Base-by-base conservation (phyloP, 2,113 vertebrate species). In the Papio anubis region DNA sequence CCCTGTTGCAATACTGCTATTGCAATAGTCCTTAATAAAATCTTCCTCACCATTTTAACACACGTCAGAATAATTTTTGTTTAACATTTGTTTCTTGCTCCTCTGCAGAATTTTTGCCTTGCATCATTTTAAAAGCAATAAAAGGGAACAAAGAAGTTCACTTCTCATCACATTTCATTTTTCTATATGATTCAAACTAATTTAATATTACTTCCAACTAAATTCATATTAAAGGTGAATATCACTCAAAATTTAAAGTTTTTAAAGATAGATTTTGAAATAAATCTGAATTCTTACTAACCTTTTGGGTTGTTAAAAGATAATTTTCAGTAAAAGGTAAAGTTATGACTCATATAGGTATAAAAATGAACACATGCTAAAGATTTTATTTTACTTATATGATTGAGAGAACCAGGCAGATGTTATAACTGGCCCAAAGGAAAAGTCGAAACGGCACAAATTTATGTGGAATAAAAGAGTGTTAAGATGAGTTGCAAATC, bases 311-410 rank as follows among this genome's bases (percentile, higher is more conserved):
- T 50, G 43, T 94, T 94, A 86, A 94, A 95, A 94, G 30, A 48
- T 43, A 92, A 64, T 70, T 93, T 90, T 85, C 35, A 78, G 52
- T 38, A 94, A 93, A 84, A 86, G 16, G 25, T 89, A 82, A 94
- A 96, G 32, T 59, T 61, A 84, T 91, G 18, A 88, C 8, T 93
- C 38, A 23, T 70, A 76, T 76, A 79, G 40, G 18, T 76, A 50
- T 83, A 88, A 86, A 91, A 68, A 79, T 68, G 32, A 85, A n/a
- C 38, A 78, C 21, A 11, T 86, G 78, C 52, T 86, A n/a, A 91
- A 84, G 50, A 88, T 87, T 95, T 94, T 73, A 79, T 85, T 97
- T 94, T 92, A 64, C 52, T 90, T 94, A 32, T 40, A 14, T 72
- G 10, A n/a, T 64, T 72, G 79, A 96, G 45, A 45, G 64, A 93